Evolutionary conservation across 2,888 invertebrate species (phyloP), one percentile per base, ranked within the genome.

Genomic region (Acleris laterana): DNA sequence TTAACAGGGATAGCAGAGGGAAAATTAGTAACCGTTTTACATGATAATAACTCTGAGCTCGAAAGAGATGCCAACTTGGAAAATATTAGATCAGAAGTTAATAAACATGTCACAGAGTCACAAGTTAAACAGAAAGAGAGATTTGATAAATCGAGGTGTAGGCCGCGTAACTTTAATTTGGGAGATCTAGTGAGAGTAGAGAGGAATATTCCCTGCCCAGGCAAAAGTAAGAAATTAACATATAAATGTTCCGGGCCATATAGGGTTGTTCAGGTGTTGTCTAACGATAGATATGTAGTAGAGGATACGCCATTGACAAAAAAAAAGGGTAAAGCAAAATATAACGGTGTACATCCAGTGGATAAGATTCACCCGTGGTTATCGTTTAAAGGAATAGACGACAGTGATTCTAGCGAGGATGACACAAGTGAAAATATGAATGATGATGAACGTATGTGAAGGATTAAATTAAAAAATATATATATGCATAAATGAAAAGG

Each of bases 151-250:
- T n/a, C 9, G n/a, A 46, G 59, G n/a, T 53, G 53, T n/a, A 46
- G 58, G 3, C 28, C 64, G 13, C 52, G 53, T 5, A 59, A 52
- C 20, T 64, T 58, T 49, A 11, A 25, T 13, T 44, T 66, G 16
- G 66, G 66, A 13, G 62, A 66, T 38, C 58, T 66, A 17, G 66
- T 66, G 1, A 56, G 59, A 16, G 62, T 62, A 17, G 62, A 69
- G 38, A 51, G 66, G 9, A 20, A 16, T 17, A 20, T 62, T 44
- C 19, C 59, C 7, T 62, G 55, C 13, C 49, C 60, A 16, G 68
- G 68, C 20, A 62, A 68, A 38, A 64, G 64, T 46, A 62, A 62
- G 50, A 68, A 68, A 32, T 22, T 68, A 32, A 1, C 32, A 19
- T 17, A 62, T 1, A 68, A 68, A 52, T 68, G 62, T 52, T 56